Evolutionary conservation across 2,797 vertebrate genomes (phyloP), one percentile per base, ranked within the genome.

Genomic region (Micromesistius poutassou): DNA sequence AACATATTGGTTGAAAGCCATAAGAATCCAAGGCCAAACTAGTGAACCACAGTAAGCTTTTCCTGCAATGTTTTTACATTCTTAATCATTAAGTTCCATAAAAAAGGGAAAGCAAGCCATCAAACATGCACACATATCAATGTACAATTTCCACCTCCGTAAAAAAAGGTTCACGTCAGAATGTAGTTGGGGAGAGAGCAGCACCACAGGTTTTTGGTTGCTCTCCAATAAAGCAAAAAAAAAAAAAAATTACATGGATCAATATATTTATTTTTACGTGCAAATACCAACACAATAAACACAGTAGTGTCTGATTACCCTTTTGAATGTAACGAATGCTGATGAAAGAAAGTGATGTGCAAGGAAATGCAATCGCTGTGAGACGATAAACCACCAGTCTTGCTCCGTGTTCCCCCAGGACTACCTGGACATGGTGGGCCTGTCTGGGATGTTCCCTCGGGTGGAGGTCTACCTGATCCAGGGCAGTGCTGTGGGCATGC

Each of bases 401-500:
- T 10, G 25, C 62, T 28, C 25, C 28, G 4, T 80, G 71, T 83
- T 76, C 83, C 74, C 71, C 46, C 81, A 96, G 95, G 95, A 95
- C 83, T 95, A 95, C 85, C 87, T 96, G 81, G 95, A 96, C 89
- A 89, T 91, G 84, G 84, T 94, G 79, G 94, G 95, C 28, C 84
- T 96, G 77, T 96, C 94, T 0, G 81, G 83, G 3, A 89, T 95
- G 85, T 96, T 95, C 83, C 95, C 95, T 73, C 93, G 95, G 35
- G 95, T 96, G 1, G 95, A 96, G 81, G 93, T 96, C 80, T 96
- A 94, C 81, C 92, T 96, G 38, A 96, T 96, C 83, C 94, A 96
- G 78, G 94, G 94, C 71, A 94, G 94, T 77, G 93, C 95, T 1
- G 92, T 95, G 79, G 95, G 96, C 71, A 95, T 96, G 94, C 82